Base-by-base conservation (phyloP, 2,888 invertebrate species). In the Drosophila paranaensis region DNA sequence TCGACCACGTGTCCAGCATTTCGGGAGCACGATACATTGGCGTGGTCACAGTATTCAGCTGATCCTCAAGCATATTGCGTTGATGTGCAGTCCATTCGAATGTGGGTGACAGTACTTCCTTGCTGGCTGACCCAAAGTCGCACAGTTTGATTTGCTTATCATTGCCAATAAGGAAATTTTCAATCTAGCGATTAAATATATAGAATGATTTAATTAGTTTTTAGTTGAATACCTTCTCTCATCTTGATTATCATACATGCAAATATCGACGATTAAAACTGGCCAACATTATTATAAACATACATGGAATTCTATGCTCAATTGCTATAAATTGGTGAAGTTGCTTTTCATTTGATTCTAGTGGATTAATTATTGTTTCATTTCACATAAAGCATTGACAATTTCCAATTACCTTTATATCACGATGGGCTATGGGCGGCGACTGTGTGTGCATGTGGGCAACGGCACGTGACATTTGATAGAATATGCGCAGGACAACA, bases 11-110 rank as follows among this genome's bases (percentile, higher is more conserved):
- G 91, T 99, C 99, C 75, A 99, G 94, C 96, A 99, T 98, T 94
- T 99, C 99, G 37, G 99, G 99, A 0, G 99, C 97, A 91, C 99
- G 95, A 93, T 99, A 99, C 99, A 97, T 97, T 0, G 97, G 97
- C 11, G 97, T 97, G 27, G 97, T 97, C 6, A 92, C 91, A 3
- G 90, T 86, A 16, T 86, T 89, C 0, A 92, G 77, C 82, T 97
- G 97, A 94, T 99, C 99, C 93, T 99, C 99, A 69, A 99, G 94
- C 90, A 96, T 95, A 80, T 97, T 96, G 87, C 98, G 95, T 93
- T 97, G 97, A 91, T 97, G 96, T 43, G 98, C 97, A 89, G 96
- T 96, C 99, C 99, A 99, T 50, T 96, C 95, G 30, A 96, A 94
- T 92, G 98, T 97, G 11, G 98, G 98, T 57, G 95, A 92, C 91